Base-by-base conservation (phyloP, 1,140 invertebrate genomes). In the Bradysia coprophila region DNA sequence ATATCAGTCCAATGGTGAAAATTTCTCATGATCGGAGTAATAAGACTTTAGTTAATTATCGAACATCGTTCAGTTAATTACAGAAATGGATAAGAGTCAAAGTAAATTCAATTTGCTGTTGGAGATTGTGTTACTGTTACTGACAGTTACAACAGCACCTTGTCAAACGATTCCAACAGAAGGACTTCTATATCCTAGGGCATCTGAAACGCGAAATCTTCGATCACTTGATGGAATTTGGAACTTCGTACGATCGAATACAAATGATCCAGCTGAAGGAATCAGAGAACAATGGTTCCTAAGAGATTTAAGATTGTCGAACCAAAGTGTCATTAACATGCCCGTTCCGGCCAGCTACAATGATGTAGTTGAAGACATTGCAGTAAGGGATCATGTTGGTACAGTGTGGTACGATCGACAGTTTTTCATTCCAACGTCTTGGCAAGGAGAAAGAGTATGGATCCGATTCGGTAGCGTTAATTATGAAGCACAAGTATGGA, bases 321-420 rank as follows among this genome's bases (percentile, higher is more conserved):
- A n/a, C n/a, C n/a, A n/a, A 32, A 28, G 50, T 6, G 54, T 48
- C 1, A 76, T 78, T 16, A 69, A 78, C 16, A 95, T 96, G 89
- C 91, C 93, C n/a, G 92, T 97, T 11, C 93, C 94, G 0, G 77
- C 88, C 0, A 94, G 89, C 50, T 98, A 88, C 64, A 98, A 98
- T 59, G 94, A 98, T 53, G 75, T 98, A 13, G 89, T 87, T 0
- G 76, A 82, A 45, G 80, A 92, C 19, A 67, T 63, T 19, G 59
- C 65, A 2, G 55, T 97, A 4, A 63, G 91, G 21, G 90, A 98
- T 62, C 90, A 96, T 63, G 75, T 96, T 10, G 94, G 94, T 0
- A 76, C 90, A 52, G 92, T 85, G n/a, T 93, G 88, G 88, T 93
- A 93, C 54, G 78, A 90, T 48, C 70, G 77, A 36, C 68, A 63